A percentile compares a stretch with the other conserved stretches of the same genome.
Evolutionary conservation across 1,140 invertebrate genomes (phyloP).

Genomic region (Episyrphus balteatus): DNA sequence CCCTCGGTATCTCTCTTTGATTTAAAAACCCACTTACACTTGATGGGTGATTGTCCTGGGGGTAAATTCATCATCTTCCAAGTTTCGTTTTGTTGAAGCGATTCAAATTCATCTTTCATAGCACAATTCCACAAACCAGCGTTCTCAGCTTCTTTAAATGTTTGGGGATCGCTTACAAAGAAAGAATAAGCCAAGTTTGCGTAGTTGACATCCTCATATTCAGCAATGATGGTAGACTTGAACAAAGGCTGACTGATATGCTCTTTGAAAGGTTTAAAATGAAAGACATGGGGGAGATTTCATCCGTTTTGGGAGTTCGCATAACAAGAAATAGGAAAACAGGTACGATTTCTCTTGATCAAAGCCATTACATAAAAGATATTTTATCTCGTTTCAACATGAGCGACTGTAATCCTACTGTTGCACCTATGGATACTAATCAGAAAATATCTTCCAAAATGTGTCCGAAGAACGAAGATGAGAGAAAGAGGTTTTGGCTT

Average conservation of each 20-base stretch:
- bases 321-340: constrained; percentile 13
- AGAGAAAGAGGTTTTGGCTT: not conserved
- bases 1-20: constrained; percentile 23
- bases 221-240: constrained; percentile 8
- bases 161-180: too few species aligned
- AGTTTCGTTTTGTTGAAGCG: constrained; percentile 5
- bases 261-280: constrained; percentile 18
- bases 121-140: not conserved
- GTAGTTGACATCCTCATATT: constrained; percentile 20
- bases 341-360: constrained; percentile 13
- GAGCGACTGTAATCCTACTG: too few species aligned
- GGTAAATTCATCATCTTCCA: constrained; percentile 22
- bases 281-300: constrained; percentile 8
- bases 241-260: constrained; percentile 8
- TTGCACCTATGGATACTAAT: constrained; percentile 11
- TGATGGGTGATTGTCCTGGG: constrained; percentile 17
- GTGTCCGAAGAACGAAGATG: constrained; percentile 6
- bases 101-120: constrained; percentile 9
- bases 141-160: too few species aligned
- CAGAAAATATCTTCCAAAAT: constrained; percentile 14
- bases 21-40: constrained; percentile 33
- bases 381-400: constrained; percentile 15
- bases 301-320: constrained; percentile 20
- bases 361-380: constrained; percentile 26
- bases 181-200: too few species aligned